Percentiles rank a stretch among this genome's conserved stretches.
Evolutionary conservation across 1,140 invertebrate species (phyloP).

Genomic region (Drosophila auraria): DNA sequence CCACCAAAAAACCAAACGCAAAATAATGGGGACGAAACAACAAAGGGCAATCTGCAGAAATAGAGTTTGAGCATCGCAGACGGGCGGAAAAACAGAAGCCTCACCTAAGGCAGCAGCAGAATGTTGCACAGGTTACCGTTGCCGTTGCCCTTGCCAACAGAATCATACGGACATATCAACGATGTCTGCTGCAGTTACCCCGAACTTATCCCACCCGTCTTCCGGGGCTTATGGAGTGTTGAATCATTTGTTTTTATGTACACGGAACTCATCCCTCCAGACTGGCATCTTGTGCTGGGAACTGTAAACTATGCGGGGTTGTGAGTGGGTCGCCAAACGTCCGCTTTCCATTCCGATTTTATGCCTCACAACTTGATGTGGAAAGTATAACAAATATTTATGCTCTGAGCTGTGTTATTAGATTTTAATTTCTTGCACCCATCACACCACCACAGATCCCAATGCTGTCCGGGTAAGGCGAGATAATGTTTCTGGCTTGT

Average conservation of each 20-base stretch:
- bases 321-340: slow-evolving; percentile 29
- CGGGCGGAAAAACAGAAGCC: slow-evolving; percentile 61
- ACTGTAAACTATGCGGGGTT: slow-evolving; percentile 61
- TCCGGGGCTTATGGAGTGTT: slow-evolving; percentile 57
- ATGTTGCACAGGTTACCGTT: slow-evolving; percentile 77
- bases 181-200: slow-evolving; percentile 69
- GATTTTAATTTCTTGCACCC: slow-evolving; percentile 84
- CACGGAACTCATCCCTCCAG: slow-evolving; percentile 24
- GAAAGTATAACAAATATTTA: slow-evolving; percentile 83
- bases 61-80: slow-evolving; percentile 48
- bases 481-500: slow-evolving; percentile 76
- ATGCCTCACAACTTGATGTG: slow-evolving; percentile 51
- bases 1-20: slow-evolving; percentile 68
- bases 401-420: slow-evolving; percentile 83
- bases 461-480: slow-evolving; percentile 22
- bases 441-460: slow-evolving; percentile 26
- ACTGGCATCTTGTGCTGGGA: slow-evolving; percentile 5
- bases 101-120: slow-evolving; percentile 48
- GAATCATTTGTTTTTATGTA: slow-evolving; percentile 78
- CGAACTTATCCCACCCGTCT: slow-evolving; percentile 17
- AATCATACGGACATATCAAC: slow-evolving; percentile 52
- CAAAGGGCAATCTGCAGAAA: slow-evolving; percentile 69
- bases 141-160: slow-evolving; percentile 30
- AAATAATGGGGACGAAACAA: slow-evolving; percentile 46
- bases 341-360: slow-evolving; percentile 3